Evolutionary conservation across 1,140 invertebrate species (phyloP), one percentile per base, ranked within the genome.

Genomic region (Fragariocoptes setiger): DNA sequence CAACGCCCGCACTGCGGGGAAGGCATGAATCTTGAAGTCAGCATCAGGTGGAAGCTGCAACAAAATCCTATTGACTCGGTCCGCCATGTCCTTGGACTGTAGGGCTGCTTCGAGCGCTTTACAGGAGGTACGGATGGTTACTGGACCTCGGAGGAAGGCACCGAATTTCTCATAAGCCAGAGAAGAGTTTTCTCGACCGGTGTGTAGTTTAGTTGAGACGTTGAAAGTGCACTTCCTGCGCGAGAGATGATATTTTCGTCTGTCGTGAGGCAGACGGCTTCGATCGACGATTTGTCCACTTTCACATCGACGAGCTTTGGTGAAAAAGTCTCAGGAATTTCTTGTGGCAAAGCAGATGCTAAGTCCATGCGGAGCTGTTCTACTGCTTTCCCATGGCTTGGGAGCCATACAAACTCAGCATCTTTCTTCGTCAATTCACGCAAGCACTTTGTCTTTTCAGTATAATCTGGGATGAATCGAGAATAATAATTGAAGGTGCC

Each of bases 371-470:
- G 25, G 25, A 31, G 8, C 25, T 8, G n/a, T 31, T 8, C 8
- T n/a, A 8, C n/a, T 8, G 25, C 25, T 31, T 31, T n/a, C n/a
- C n/a, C 25, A 31, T n/a, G n/a, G 8, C n/a, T n/a, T 8, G 8
- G 8, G 8, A n/a, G n/a, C 46, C 46, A 50, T n/a, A 14, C 21
- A 18, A 41, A 48, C 20, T 18, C 20, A 21, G 13, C 12, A 38
- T 37, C 19, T 21, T 50, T 47, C 19, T 46, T 49, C 20, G 52
- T 39, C 25, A 57, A 41, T 12, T 47, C 21, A 25, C 49, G 45
- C 37, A 61, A 44, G 2, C 55, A 56, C 15, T 45, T 42, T 19
- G 55, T 47, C 19, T 55, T 42, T 17, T 43, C 38, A 2, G 57
- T 50, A 20, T 55, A 52, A 41, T 55, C 40, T 16, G 14, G 17